Base-by-base conservation (phyloP, 2,797 vertebrate genomes). In the Huso huso region DNA sequence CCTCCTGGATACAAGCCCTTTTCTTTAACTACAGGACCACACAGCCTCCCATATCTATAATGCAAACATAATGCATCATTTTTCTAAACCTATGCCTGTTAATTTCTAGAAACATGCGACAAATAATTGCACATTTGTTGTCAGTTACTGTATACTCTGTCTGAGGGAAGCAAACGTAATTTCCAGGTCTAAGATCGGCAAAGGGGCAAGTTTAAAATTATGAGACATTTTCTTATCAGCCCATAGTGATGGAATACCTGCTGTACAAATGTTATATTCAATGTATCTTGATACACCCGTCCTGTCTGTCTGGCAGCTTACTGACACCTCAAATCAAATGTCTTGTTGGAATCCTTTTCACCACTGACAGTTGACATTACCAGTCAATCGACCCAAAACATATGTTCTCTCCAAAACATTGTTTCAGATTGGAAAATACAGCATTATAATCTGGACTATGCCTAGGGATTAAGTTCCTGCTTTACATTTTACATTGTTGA, bases 311-410 rank as follows among this genome's bases (percentile, higher is more conserved):
- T 64, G 55, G 10, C 51, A 58, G 67, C 68, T 62, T 61, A 66
- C 63, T 51, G 49, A 63, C 63, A 61, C 53, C 57, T 48, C 23
- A 52, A 13, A 48, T 53, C n/a, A 51, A 63, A 52, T 63, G 70
- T 57, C 72, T 62, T 65, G 65, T 72, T 48, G 49, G 62, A 23
- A 71, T 53, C 60, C 58, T 55, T 68, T 64, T 48, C 71, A 72
- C 48, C 61, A 58, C 63, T 13, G 52, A 58, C 50, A 67, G 59
- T 66, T 66, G 70, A 68, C 59, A 63, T 12, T 18, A 60, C 64
- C 66, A 67, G 63, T 69, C 53, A 51, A 65, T 55, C 6, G 10
- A 48, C 48, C 13, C 50, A 50, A 69, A 51, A 57, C 62, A 49
- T 10, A 52, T 1, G 1, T 2, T 60, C 48, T 50, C 15, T n/a